These are phyloP conservation scores for Drosophila repleta DNA, from an alignment of 1,140 invertebrate species.

Conservation along the genomic window DNA sequence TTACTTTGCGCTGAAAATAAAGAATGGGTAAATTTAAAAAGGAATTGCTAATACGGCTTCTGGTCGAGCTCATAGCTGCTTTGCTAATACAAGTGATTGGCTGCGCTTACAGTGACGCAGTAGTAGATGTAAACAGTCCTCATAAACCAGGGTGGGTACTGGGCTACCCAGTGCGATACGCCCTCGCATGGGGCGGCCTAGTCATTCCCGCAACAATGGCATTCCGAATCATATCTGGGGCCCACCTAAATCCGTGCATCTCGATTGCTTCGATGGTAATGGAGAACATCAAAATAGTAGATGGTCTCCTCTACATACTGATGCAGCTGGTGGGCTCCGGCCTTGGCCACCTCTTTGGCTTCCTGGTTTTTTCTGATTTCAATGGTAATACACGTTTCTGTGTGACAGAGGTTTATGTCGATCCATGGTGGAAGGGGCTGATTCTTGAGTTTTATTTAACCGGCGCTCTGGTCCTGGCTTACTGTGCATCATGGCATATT, in stretches of 20 bases:
- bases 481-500: constrained; percentile 30
- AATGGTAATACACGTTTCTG: neutral
- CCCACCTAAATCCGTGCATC: constrained; percentile 36
- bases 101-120: too few relatives aligned
- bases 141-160: too few relatives aligned
- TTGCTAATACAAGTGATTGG: too few relatives aligned
- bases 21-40: constrained; percentile 21
- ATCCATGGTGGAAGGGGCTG: constrained; percentile 18
- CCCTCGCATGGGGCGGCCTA: constrained; percentile 18
- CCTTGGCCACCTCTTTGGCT: neutral
- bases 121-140: too few relatives aligned
- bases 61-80: too few relatives aligned
- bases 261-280: constrained; percentile 33
- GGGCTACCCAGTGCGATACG: too few relatives aligned
- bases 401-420: neutral
- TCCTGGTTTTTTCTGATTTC: too few relatives aligned
- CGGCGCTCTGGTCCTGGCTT: constrained; percentile 30
- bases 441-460: constrained; percentile 26
- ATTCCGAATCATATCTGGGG: constrained; percentile 35
- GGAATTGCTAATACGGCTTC: neutral
- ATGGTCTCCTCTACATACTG: constrained; percentile 22
- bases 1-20: neutral
- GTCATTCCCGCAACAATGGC: constrained; percentile 20
- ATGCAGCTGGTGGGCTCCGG: constrained; percentile 17
- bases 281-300: neutral